Conservation (phyloP, 1,140 invertebrate species). For the Eubasilissa regina region DNA sequence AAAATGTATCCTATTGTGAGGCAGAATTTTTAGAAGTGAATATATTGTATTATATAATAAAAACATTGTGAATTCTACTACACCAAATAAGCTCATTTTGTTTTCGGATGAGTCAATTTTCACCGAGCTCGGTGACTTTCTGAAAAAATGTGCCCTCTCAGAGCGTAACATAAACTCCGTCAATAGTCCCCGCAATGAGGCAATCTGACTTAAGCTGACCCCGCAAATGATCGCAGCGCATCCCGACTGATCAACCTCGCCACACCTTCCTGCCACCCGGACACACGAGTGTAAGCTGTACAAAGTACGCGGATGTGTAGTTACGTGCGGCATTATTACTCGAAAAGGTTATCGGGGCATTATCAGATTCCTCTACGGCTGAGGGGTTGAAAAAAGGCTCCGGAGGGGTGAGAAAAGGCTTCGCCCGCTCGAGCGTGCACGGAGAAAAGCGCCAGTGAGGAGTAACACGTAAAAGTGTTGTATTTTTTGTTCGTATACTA, state of each 20-base stretch:
- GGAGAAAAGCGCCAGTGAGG: not conserved
- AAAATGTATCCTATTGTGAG: too few relatives aligned
- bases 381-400: not conserved
- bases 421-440: not conserved
- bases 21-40: too few relatives aligned
- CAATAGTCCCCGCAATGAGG: not conserved
- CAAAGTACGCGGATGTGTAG: not conserved
- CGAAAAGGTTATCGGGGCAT: not conserved
- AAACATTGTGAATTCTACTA: too few relatives aligned
- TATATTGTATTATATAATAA: too few relatives aligned
- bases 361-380: slow-evolving; percentile 4
- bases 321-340: slow-evolving; percentile 13
- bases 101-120: too few relatives aligned
- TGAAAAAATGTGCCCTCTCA: too few relatives aligned
- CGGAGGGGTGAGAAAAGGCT: not conserved
- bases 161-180: not conserved
- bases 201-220: not conserved
- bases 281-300: not conserved
- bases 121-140: too few relatives aligned
- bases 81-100: too few relatives aligned
- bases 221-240: not conserved
- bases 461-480: too few relatives aligned
- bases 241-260: not conserved
- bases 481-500: not conserved
- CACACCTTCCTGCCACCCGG: not conserved